phyloP scores from a whole-genome alignment of 2,113 vertebrate species.

The Hemiprocne comata region DNA sequence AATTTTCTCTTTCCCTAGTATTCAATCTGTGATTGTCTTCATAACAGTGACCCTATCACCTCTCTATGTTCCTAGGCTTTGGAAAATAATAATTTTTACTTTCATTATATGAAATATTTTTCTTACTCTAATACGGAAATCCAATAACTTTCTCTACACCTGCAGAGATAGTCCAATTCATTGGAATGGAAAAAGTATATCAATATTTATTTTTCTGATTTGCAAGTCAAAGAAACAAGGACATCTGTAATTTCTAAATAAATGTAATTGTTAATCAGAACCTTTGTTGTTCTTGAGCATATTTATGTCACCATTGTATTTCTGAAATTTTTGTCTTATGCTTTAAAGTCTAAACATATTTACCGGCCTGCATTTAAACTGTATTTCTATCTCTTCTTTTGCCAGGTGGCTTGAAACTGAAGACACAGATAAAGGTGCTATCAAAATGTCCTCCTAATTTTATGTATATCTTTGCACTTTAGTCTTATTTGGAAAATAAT shows the following conservation, averaged over 20 bases:
- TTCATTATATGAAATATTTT: not conserved
- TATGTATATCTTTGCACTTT: not conserved
- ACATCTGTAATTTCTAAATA: not conserved
- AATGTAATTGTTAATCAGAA: not conserved
- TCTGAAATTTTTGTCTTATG: rapidly evolving
- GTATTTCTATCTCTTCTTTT: not conserved
- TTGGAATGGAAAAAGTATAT: not conserved
- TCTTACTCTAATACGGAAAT: not conserved
- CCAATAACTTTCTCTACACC: not conserved
- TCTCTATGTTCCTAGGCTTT: not conserved
- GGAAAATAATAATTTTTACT: not conserved
- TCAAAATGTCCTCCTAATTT: not conserved
- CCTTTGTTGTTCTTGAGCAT: not conserved
- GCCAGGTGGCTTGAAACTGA: not conserved
- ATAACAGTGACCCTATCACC: not conserved
- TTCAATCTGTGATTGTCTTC: not conserved
- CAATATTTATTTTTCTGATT: not conserved
- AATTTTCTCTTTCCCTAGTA: not conserved
- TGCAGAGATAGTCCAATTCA: not conserved
- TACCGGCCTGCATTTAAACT: not conserved
- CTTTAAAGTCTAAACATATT: not conserved
- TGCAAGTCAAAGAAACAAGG: not conserved
- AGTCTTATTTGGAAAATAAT: not conserved
- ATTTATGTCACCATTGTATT: not conserved
- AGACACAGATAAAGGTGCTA: not conserved